Percentiles rank a stretch among this genome's conserved stretches.
phyloP scores from a whole-genome alignment of 2,797 vertebrate species.

The Cryptoprocta ferox region DNA sequence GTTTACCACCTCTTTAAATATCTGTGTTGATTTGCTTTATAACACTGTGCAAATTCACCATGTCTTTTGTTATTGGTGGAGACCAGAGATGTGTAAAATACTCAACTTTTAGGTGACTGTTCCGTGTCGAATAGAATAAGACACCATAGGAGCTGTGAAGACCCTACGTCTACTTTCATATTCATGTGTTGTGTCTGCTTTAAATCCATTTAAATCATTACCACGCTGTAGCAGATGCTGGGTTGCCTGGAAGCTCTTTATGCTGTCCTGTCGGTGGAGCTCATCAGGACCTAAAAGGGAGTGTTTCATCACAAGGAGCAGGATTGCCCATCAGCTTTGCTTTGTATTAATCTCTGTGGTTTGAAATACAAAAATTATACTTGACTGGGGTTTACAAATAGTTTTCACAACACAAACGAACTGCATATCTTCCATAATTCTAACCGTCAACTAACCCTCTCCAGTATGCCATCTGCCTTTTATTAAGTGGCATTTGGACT shows the following conservation, averaged over 20 bases:
- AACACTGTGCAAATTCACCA: conserved; percentile 36
- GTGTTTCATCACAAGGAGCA: background rate
- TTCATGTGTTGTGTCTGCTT: conserved; percentile 1
- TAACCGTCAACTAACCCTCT: background rate
- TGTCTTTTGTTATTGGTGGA: conserved; percentile 53
- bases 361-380: conserved; percentile 56
- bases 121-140: background rate
- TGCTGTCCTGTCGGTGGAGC: background rate
- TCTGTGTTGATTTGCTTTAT: conserved; percentile 66
- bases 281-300: background rate
- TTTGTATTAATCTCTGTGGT: conserved; percentile 51
- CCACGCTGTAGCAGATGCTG: background rate
- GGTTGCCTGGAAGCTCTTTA: background rate
- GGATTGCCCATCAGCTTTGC: background rate
- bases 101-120: background rate
- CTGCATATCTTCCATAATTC: conserved; percentile 44
- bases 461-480: conserved; percentile 66
- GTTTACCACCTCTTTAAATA: conserved; percentile 60
- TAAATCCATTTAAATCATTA: background rate
- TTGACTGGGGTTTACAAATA: conserved; percentile 59
- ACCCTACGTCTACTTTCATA: background rate
- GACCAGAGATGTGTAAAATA: background rate
- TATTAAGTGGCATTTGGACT: conserved; percentile 64
- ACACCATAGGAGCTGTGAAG: background rate
- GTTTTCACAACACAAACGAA: conserved; percentile 55